Percentiles rank a stretch among this genome's conserved stretches.
These are phyloP conservation scores for Strix occidentalis DNA, from an alignment of 2,797 vertebrate species.

Conservation along the genomic window DNA sequence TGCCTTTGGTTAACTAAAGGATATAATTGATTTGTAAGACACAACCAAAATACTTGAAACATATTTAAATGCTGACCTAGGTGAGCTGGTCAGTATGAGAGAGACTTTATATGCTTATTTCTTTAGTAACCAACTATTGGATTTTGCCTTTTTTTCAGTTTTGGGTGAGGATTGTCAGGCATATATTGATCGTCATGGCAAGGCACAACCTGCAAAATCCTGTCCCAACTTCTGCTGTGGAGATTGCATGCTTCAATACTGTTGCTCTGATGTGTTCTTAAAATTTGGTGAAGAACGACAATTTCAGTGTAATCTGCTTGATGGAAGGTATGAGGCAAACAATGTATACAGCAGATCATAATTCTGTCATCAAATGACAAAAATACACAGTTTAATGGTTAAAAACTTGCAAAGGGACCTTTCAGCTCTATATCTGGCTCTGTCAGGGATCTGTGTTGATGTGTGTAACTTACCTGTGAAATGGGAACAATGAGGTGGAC, in stretches of 20 bases:
- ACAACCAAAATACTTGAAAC: not conserved
- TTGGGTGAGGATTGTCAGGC: not conserved
- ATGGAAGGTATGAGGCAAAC: not conserved
- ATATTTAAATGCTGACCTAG: not conserved
- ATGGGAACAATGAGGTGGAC: not conserved
- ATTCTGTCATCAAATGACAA: not conserved
- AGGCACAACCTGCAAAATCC: not conserved
- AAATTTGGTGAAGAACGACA: not conserved
- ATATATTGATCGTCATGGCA: not conserved
- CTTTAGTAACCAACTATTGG: not conserved
- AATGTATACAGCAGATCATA: not conserved
- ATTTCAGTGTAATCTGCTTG: not conserved
- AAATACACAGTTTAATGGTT: not conserved
- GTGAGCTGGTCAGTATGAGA: not conserved
- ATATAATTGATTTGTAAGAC: not conserved
- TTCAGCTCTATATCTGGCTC: not conserved
- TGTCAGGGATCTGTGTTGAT: rapidly evolving
- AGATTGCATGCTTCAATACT: not conserved
- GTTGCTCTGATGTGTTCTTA: not conserved
- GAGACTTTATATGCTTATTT: not conserved
- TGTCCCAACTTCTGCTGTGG: conserved; percentile 22
- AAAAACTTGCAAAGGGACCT: not conserved
- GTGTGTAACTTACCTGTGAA: not conserved
- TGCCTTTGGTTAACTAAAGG: not conserved
- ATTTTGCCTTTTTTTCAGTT: conserved; percentile 1